These are phyloP conservation scores for Epizoanthus stellaris DNA, from an alignment of 92 coral and sea anemone genomes.

Conservation along the genomic window DNA sequence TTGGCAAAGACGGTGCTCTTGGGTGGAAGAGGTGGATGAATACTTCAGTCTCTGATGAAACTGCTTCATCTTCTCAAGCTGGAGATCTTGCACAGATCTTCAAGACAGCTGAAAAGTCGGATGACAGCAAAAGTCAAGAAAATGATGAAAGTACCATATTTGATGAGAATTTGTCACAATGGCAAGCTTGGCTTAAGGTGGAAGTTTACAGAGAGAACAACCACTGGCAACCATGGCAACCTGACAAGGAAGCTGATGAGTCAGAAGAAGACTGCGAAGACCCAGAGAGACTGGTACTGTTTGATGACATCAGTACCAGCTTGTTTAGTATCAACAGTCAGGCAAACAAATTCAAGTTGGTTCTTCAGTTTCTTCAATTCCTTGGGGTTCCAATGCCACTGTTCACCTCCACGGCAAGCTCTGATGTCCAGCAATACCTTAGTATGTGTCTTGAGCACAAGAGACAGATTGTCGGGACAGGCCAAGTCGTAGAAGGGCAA, in stretches of 20 bases:
- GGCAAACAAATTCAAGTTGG: slow-evolving; percentile 70
- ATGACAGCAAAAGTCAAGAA: slow-evolving; percentile 20
- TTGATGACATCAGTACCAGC: slow-evolving; percentile 83
- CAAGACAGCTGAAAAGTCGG: slow-evolving; percentile 38
- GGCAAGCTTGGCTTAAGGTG: slow-evolving; percentile 82
- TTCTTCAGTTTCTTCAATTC: slow-evolving; percentile 71
- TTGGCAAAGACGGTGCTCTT: slow-evolving; percentile 89
- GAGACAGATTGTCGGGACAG: slow-evolving; percentile 46
- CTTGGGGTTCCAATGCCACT: slow-evolving; percentile 76
- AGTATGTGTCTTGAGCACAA: slow-evolving; percentile 53
- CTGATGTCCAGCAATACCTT: slow-evolving; percentile 51
- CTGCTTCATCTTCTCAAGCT: slow-evolving; percentile 19
- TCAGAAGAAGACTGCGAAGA: slow-evolving; percentile 95
- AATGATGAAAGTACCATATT: slow-evolving; percentile 61
- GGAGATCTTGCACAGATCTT: slow-evolving; percentile 66
- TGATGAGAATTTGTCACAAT: slow-evolving; percentile 56
- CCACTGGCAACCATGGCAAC: slow-evolving; percentile 89
- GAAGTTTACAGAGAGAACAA: slow-evolving; percentile 75
- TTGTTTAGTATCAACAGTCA: slow-evolving; percentile 72
- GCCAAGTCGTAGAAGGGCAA: slow-evolving; percentile 37
- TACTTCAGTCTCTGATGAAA: slow-evolving; percentile 6
- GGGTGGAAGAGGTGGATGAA: slow-evolving; percentile 94
- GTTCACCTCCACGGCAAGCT: slow-evolving; percentile 42
- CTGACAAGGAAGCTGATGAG: slow-evolving; percentile 72
- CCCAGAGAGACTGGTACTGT: slow-evolving; percentile 94